phyloP scores from a whole-genome alignment of 2,113 vertebrate genomes.

The Corydoras sp. region DNA sequence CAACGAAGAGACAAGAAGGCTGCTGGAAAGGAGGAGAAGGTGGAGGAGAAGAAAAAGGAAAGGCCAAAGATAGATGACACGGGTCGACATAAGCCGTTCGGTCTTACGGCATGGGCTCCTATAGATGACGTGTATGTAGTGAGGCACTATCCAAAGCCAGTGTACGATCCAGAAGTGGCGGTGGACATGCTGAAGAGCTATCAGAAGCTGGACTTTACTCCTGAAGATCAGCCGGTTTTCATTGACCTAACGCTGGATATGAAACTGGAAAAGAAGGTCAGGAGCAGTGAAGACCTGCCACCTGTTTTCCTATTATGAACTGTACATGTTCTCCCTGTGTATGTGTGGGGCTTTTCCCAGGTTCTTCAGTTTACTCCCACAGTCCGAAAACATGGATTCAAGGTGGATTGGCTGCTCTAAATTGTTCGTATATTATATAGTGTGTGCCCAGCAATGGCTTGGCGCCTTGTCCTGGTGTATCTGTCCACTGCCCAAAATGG shows the following conservation, averaged over 20 bases:
- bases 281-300: no score
- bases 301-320: no score
- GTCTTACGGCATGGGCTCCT: constrained; percentile 61
- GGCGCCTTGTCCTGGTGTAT: no score
- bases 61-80: constrained; percentile 51
- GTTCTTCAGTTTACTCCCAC: no score
- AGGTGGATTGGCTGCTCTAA: no score
- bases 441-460: no score
- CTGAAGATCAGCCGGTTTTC: constrained; percentile 69
- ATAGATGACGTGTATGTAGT: constrained; percentile 81
- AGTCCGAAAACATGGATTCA: no score
- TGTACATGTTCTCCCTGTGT: no score
- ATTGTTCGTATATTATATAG: no score
- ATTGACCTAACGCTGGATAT: constrained; percentile 78
- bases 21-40: constrained; percentile 35
- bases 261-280: constrained; percentile 85
- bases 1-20: constrained; percentile 52
- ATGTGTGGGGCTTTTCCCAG: no score
- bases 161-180: constrained; percentile 57
- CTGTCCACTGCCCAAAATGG: no score
- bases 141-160: constrained; percentile 64
- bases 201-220: constrained; percentile 78
- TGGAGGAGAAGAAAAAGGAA: constrained; percentile 44
- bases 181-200: constrained; percentile 78
- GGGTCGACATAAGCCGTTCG: constrained; percentile 59